phyloP scores from a whole-genome alignment of 2,888 invertebrate species.

The Aricia artaxerxes region DNA sequence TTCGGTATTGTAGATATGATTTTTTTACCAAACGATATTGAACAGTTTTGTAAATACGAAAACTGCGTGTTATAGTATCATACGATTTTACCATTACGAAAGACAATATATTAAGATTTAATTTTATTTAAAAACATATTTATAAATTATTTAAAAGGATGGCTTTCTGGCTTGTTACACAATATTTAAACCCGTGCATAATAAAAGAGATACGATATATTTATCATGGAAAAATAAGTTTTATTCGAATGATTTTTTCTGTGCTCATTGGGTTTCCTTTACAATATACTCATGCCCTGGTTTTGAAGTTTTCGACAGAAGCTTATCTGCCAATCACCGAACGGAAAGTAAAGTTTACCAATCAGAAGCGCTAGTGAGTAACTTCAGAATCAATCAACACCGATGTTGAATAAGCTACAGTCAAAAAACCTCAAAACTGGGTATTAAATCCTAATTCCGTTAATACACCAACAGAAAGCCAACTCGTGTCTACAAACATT shows the following conservation, averaged over 20 bases:
- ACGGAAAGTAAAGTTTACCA: too few relatives aligned
- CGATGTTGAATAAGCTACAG: too few relatives aligned
- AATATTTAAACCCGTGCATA: not conserved
- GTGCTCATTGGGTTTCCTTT: not conserved
- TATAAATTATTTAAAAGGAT: slow-evolving; percentile 4
- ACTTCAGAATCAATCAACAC: too few relatives aligned
- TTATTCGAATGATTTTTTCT: not conserved
- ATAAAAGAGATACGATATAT: not conserved
- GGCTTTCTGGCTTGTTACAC: slow-evolving; percentile 9
- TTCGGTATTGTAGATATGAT: slow-evolving; percentile 42
- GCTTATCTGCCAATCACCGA: too few relatives aligned
- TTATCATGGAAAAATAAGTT: not conserved
- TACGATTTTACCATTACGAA: slow-evolving; percentile 56
- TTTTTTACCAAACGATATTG: slow-evolving; percentile 48
- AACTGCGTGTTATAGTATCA: slow-evolving; percentile 37
- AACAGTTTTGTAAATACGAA: slow-evolving; percentile 48
- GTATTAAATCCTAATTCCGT: too few relatives aligned
- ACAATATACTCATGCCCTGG: too few relatives aligned
- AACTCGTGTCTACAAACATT: not conserved
- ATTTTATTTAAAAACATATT: slow-evolving; percentile 33
- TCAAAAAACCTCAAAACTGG: too few relatives aligned
- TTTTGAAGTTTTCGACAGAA: too few relatives aligned
- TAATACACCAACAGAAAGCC: slow-evolving; percentile 2
- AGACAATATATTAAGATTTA: slow-evolving; percentile 52
- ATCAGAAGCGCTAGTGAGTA: too few relatives aligned